Evolutionary conservation across 2,888 invertebrate species (phyloP), one percentile per base, ranked within the genome.

Genomic region (Thalpophila matura): DNA sequence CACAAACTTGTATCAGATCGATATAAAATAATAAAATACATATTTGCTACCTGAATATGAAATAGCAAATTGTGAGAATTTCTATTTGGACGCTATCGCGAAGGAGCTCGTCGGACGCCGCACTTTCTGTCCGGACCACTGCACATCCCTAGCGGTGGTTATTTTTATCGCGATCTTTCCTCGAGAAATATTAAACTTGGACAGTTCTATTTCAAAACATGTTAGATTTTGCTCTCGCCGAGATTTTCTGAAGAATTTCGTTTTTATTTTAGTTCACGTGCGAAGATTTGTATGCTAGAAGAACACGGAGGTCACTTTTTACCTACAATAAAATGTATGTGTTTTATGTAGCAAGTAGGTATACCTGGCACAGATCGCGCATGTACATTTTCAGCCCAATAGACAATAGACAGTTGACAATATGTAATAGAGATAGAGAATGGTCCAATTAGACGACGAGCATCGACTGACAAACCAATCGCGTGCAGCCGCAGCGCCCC

Each of bases 191-290:
- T 74, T 45, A 57, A 71, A 68, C 40, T 22, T 47, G 26, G 43
- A 58, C 59, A 65, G 61, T 58, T 70, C 60, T 79, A 74, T 79
- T 73, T 77, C 55, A n/a, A 64, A 55, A 55, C 27, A 43, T 55
- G 66, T 69, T 63, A 26, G 47, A 70, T 63, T n/a, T 47, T 66
- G 18, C 10, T 58, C n/a, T 40, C 24, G 37, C 14, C 10, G 16
- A 27, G 51, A 50, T 53, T 60, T 54, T 55, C 9, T 24, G 10
- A 10, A 16, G 22, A 10, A 42, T 14, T 49, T 46, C 20, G 14
- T 9, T 45, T 54, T 40, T 31, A 18, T 27, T 40, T 12, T 0
- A 16, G 10, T 35, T 35, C n/a, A 20, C n/a, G n/a, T n/a, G n/a
- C 12, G 4, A 24, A 22, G 22, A 40, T 40, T 40, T 40, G 40